A percentile compares a stretch with the other conserved stretches of the same genome.
Conservation (phyloP, 1,140 invertebrate species). For the Bombus picipes region DNA sequence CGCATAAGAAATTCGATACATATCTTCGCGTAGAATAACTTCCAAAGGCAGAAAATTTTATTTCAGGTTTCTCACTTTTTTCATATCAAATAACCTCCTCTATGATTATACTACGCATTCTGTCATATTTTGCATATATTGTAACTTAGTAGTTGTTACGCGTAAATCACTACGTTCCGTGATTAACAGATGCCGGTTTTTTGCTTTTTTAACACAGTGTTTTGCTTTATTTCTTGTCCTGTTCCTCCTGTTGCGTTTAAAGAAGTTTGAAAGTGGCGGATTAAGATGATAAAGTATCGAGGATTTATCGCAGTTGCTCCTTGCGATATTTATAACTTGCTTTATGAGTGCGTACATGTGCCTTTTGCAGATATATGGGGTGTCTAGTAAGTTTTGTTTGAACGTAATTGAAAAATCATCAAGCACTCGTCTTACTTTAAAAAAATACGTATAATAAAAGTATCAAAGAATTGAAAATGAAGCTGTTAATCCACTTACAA, state of each 20-base stretch:
- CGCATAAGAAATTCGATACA: too few species aligned
- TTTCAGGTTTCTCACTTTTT: too few species aligned
- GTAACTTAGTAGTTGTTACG: too few species aligned
- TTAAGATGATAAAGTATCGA: neutral
- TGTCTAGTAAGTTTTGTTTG: neutral
- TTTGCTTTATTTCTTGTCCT: neutral
- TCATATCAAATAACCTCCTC: too few species aligned
- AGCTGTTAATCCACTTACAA: too few species aligned
- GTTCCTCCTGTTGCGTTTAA: neutral
- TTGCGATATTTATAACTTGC: neutral
- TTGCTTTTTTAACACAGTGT: neutral
- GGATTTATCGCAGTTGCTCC: neutral
- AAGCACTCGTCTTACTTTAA: neutral
- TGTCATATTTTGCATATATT: too few species aligned
- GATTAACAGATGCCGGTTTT: neutral
- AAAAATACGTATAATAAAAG: neutral
- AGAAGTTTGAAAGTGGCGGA: neutral
- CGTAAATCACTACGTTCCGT: too few species aligned
- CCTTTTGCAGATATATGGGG: neutral
- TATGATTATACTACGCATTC: too few species aligned
- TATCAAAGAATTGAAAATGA: neutral
- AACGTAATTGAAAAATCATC: too few species aligned
- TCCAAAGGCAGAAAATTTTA: too few species aligned
- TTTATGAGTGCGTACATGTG: neutral
- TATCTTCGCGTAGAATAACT: too few species aligned